Percentiles rank a stretch among this genome's conserved stretches.
Conservation (phyloP, 53 echinoderm and acorn worm species). For the Antedon mediterranea region DNA sequence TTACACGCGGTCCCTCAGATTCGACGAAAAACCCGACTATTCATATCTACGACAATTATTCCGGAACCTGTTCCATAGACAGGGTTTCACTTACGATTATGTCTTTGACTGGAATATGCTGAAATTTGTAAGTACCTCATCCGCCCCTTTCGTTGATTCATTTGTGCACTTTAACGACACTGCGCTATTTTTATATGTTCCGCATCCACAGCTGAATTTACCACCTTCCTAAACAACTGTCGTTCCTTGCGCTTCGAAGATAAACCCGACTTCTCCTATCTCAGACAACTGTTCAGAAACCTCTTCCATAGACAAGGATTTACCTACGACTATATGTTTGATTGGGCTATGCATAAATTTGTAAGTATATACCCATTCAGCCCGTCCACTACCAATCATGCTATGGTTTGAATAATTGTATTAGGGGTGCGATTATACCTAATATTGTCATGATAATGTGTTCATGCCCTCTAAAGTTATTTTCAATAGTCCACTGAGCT, state of each 20-base stretch:
- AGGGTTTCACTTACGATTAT: constrained; percentile 96
- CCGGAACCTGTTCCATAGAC: constrained; percentile 99
- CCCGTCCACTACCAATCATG: too few species aligned
- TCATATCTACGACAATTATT: constrained; percentile 96
- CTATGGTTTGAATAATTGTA: too few species aligned
- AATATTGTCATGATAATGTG: too few species aligned
- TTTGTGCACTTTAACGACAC: neutral
- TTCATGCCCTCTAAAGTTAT: too few species aligned
- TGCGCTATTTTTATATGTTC: neutral
- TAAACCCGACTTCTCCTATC: constrained; percentile 97
- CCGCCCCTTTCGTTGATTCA: neutral
- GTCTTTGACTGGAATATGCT: constrained; percentile 99
- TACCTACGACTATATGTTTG: constrained; percentile 98
- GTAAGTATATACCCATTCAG: constrained; percentile 76
- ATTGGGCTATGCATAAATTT: constrained; percentile 98
- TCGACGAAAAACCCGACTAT: constrained; percentile 98
- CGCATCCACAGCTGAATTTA: constrained; percentile 66
- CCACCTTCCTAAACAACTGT: constrained; percentile 91
- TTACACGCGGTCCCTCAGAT: constrained; percentile 88
- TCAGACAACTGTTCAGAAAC: constrained; percentile 96
- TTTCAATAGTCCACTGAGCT: too few species aligned
- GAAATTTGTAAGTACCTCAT: constrained; percentile 70
- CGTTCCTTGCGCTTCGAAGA: constrained; percentile 93
- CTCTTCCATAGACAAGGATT: constrained; percentile 99
- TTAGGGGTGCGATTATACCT: too few species aligned